Percentiles rank a stretch among this genome's conserved stretches.
phyloP scores from a whole-genome alignment of 2,888 invertebrate species.

The Sthenelais limicola region DNA sequence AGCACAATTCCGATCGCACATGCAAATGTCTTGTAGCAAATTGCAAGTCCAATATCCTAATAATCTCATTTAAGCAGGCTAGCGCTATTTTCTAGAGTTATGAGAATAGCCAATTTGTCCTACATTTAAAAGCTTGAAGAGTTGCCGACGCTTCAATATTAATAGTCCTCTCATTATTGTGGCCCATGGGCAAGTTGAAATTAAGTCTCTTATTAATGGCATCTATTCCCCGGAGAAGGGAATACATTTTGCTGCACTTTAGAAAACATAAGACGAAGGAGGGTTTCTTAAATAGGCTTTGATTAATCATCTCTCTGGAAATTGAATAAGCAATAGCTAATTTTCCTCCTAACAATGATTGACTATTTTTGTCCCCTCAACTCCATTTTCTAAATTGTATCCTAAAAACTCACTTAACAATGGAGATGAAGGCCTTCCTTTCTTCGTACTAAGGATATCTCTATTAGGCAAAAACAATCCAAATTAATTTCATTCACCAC shows the following conservation, averaged over 20 bases:
- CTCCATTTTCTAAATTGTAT: conserved; percentile 38
- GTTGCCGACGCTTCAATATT: conserved; percentile 9
- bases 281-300: conserved; percentile 33
- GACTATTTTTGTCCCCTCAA: conserved; percentile 14
- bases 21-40: too few species aligned
- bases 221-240: conserved; percentile 18
- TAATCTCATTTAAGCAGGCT: too few species aligned
- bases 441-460: conserved; percentile 28
- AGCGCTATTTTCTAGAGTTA: too few species aligned
- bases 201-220: conserved; percentile 35
- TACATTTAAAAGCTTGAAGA: too few species aligned
- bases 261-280: conserved; percentile 35
- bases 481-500: conserved; percentile 35
- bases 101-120: too few species aligned
- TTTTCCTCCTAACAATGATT: conserved; percentile 33
- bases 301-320: conserved; percentile 31
- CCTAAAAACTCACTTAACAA: conserved; percentile 15
- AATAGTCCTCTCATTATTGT: conserved; percentile 37
- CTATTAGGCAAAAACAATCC: conserved; percentile 36
- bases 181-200: conserved; percentile 18
- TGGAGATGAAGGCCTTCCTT: conserved; percentile 36
- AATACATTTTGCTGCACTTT: conserved; percentile 26
- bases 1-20: too few species aligned
- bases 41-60: too few species aligned
- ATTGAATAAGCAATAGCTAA: conserved; percentile 28